Evolutionary conservation across 2,797 vertebrate genomes (phyloP).

Genomic region (Cynopterus sphinx): DNA sequence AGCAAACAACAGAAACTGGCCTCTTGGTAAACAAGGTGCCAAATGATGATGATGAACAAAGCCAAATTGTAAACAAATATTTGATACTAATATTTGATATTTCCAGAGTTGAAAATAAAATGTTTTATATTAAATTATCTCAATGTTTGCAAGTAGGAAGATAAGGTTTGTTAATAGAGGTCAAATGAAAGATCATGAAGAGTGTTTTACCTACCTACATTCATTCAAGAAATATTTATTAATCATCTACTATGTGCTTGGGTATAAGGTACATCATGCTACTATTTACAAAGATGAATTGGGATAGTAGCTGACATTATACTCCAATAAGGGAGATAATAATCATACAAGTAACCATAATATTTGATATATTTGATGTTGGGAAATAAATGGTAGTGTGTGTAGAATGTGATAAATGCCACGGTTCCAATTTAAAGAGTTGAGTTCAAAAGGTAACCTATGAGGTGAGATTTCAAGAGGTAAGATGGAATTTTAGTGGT

Average conservation of each 20-base stretch:
- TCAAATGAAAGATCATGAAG: background rate
- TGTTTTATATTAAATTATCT: conserved; percentile 35
- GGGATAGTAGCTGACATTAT: background rate
- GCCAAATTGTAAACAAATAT: conserved; percentile 4
- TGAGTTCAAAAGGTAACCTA: background rate
- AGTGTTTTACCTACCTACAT: background rate
- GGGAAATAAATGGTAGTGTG: background rate
- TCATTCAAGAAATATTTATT: conserved; percentile 35
- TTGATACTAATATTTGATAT: conserved; percentile 32
- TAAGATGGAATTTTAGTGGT: background rate
- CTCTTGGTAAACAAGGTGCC: background rate
- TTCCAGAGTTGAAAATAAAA: conserved; percentile 26
- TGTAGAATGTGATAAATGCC: conserved; percentile 20
- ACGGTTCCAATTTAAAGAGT: background rate
- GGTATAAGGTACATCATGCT: background rate
- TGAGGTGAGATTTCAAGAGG: conserved; percentile 6
- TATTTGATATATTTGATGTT: background rate
- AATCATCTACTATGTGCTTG: background rate
- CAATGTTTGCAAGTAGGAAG: conserved; percentile 10
- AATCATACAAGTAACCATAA: background rate
- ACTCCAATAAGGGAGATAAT: background rate
- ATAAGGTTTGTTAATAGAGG: background rate
- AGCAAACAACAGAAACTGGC: background rate
- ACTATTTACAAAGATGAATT: background rate
- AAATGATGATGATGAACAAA: background rate